Base-by-base conservation (phyloP, 2,888 invertebrate species). In the Metellina segmentata region DNA sequence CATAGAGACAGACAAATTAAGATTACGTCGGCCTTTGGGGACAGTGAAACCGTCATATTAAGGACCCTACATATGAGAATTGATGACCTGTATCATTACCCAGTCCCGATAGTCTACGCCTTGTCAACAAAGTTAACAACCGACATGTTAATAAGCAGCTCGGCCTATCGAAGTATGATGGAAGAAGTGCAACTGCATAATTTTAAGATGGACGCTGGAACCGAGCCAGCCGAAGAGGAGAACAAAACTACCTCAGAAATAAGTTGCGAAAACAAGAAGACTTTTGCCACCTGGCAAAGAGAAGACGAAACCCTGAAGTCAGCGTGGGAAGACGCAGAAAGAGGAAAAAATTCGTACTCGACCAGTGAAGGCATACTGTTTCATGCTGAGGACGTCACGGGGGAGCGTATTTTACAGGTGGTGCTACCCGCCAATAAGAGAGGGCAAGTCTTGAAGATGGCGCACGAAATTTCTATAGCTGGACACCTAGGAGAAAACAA, bases 401-500 rank as follows among this genome's bases (percentile, higher is more conserved):
- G 6, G 11, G 16, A 6, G 48, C 4, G 75, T 75, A n/a, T n/a
- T n/a, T n/a, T n/a, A n/a, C n/a, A n/a, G n/a, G n/a, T n/a, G n/a
- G n/a, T n/a, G n/a, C n/a, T n/a, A n/a, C 34, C 53, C 48, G 16
- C 0, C 9, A 7, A 20, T 20, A 74, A 77, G n/a, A 74, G 85
- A 48, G 53, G 34, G 48, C 19, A 69, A 34, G 51, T 78, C 13
- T 7, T 86, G 11, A 86, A 69, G 69, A 51, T 77, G 48, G 49
- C 86, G n/a, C 8, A 75, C n/a, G 20, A 70, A 51, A 82, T 70
- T 49, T 0, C 72, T 7, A 51, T 70, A 13, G 71, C 71, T 53
- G 74, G 53, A 0, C 77, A 86, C 69, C 7, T 86, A 49, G 75
- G 75, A 0, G 53, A 69, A 13, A n/a, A 49, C 7, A 86, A 86